Evolutionary conservation across 1,140 invertebrate species (phyloP), one percentile per base, ranked within the genome.

Genomic region (Achatina immaculata): DNA sequence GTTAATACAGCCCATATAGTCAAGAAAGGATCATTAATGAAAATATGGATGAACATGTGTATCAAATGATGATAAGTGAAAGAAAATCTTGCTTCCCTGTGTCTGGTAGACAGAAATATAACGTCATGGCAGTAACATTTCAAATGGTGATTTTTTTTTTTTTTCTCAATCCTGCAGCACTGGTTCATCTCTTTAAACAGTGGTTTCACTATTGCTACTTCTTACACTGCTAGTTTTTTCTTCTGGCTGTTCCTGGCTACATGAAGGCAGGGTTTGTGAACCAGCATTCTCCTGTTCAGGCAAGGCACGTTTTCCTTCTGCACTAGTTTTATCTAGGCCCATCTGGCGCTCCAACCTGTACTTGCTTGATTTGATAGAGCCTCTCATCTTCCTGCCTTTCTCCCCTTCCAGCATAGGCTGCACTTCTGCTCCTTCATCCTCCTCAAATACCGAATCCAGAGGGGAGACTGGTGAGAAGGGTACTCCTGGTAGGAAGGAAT

Each of bases 291-390:
- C 68, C 31, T 40, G 42, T 1, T 43, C 2, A 2, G 36, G 9
- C 28, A 28, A 55, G 21, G 31, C 58, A 31, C 62, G 43, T 14
- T 69, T n/a, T 40, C 19, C 43, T 28, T 77, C 74, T 36, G 68
- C 21, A 24, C 71, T 43, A 28, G 43, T 73, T 34, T 76, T 62
- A n/a, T 76, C 74, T 34, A 76, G 34, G 0, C 74, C 74, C 48
- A 36, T 62, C 74, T 76, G 74, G 2, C 74, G 11, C 55, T 76
- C 74, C n/a, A 76, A 24, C 74, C 38, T 76, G 51, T 76, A 34
- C 36, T 76, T 76, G 28, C 71, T 73, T 7, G 28, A 21, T 38
- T 51, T 62, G 11, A 51, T 0, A 1, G 43, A 36, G 19, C 31
- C 34, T 34, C 55, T 34, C 0, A 34, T 62, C 16, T 21, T 19